A percentile compares a stretch with the other conserved stretches of the same genome.
These are phyloP conservation scores for Oikopleura albicans DNA, from an alignment of 23 tunicate genomes.

Conservation along the genomic window DNA sequence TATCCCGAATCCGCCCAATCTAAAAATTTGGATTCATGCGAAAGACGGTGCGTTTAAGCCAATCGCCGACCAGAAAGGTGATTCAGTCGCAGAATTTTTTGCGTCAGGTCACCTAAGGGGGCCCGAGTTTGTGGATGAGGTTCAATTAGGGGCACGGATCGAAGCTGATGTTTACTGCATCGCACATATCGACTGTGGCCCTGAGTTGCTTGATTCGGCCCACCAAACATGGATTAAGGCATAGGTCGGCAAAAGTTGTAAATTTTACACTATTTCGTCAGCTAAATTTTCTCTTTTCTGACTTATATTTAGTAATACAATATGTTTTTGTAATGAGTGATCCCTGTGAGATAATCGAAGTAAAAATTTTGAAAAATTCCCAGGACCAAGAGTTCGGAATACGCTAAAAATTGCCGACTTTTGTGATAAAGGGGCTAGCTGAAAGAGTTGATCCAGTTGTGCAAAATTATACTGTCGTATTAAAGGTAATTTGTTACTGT, in stretches of 20 bases:
- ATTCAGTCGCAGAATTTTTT: background rate
- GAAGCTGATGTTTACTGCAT: constrained; percentile 78
- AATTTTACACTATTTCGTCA: too few relatives aligned
- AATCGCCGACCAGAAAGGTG: background rate
- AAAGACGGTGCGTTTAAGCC: background rate
- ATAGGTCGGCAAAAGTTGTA: too few relatives aligned
- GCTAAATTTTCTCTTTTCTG: background rate
- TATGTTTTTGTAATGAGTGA: background rate
- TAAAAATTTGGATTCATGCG: too few relatives aligned
- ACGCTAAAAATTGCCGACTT: too few relatives aligned
- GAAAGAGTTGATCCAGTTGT: background rate
- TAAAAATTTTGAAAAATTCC: too few relatives aligned
- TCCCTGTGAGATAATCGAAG: too few relatives aligned
- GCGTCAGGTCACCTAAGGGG: background rate
- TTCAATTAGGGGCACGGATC: background rate
- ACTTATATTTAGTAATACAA: background rate
- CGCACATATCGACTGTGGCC: constrained; percentile 52
- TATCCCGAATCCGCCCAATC: too few relatives aligned
- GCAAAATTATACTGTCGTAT: background rate
- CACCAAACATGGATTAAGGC: too few relatives aligned
- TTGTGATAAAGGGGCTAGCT: background rate
- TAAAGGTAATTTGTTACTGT: too few relatives aligned
- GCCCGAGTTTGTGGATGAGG: background rate
- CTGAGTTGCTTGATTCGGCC: too few relatives aligned
- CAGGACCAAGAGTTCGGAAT: too few relatives aligned